Base-by-base conservation (phyloP, 2,888 invertebrate species). In the Portevinia maculata region DNA sequence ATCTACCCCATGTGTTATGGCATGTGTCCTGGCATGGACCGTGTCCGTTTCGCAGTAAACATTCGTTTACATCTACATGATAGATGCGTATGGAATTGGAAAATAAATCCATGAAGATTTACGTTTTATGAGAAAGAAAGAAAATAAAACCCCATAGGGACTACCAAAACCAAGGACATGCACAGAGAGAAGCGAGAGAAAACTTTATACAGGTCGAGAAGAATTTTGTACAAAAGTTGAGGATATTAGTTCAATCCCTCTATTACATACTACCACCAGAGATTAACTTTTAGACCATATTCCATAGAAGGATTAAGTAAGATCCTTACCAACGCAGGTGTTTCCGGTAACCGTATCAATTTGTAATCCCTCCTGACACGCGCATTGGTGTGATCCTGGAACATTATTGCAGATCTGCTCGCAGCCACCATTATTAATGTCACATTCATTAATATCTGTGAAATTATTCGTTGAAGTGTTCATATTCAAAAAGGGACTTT, bases 21-120 rank as follows among this genome's bases (percentile, higher is more conserved):
- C 94, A 94, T 44, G 90, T 91, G 86, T 93, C 93, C 88, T 94
- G 93, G 87, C 94, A 94, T 11, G 93, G 93, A 6, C 93, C 94
- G 85, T 91, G 91, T 21, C 93, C 94, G 88, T 93, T 93, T 86
- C 93, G 92, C 85, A 92, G 88, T 28, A 93, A 89, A 86, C 94
- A 94, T 88, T 94, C 94, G 88, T 94, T 93, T 85, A 93, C 90
- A 88, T 93, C 93, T 92, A 88, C 15, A 69, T 57, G 32, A 39
- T 30, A 60, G 59, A 69, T 17, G 62, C 19, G 62, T 62, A 24
- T 24, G 34, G 53, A 60, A 59, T 67, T 70, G 53, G 52, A 53
- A n/a, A 65, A 70, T 70, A 44, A 57, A 44, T 70, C 64, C 52
- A 62, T 41, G 15, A 59, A 52, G 67, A 55, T 67, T 24, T 60